These are phyloP conservation scores for Drosophila takahashii DNA, from an alignment of 1,140 invertebrate genomes.

Conservation along the genomic window DNA sequence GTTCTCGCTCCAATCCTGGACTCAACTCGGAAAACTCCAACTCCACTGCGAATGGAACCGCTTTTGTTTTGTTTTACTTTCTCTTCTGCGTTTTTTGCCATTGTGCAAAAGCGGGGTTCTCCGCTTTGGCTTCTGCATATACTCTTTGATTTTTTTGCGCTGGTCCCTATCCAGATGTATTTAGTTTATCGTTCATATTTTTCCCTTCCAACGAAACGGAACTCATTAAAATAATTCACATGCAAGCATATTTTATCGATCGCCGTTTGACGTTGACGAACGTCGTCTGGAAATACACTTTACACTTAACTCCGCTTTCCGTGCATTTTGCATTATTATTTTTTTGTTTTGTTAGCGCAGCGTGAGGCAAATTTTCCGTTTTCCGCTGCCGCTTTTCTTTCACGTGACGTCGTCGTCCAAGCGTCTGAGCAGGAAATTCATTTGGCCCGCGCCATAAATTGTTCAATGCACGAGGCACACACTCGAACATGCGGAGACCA, in stretches of 20 bases:
- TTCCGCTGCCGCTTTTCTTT: constrained; percentile 56
- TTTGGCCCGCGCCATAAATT: constrained; percentile 75
- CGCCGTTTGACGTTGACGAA: constrained; percentile 78
- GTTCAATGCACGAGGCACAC: constrained; percentile 43
- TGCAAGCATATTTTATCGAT: constrained; percentile 80
- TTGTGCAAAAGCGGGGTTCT: constrained; percentile 25
- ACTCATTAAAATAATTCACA: constrained; percentile 83
- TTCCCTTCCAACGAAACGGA: constrained; percentile 78
- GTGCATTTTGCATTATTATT: constrained; percentile 43
- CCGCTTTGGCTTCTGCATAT: constrained; percentile 14
- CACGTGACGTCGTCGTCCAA: constrained; percentile 45
- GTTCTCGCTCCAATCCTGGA: constrained; percentile 31
- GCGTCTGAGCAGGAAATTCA: constrained; percentile 78
- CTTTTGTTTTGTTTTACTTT: constrained; percentile 56
- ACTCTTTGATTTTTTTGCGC: constrained; percentile 19
- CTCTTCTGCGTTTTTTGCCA: constrained; percentile 30
- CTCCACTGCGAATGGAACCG: constrained; percentile 43
- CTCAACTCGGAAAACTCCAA: constrained; percentile 41
- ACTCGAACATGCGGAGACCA: constrained; percentile 57
- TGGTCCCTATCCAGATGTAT: constrained; percentile 66
- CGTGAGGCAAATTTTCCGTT: constrained; percentile 75
- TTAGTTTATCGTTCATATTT: constrained; percentile 82
- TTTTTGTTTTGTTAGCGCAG: constrained; percentile 61
- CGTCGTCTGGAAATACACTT: constrained; percentile 59
- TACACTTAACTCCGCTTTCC: constrained; percentile 29